Conservation (phyloP, 2,888 invertebrate species). For the Thysanoteuthis rhombus region DNA sequence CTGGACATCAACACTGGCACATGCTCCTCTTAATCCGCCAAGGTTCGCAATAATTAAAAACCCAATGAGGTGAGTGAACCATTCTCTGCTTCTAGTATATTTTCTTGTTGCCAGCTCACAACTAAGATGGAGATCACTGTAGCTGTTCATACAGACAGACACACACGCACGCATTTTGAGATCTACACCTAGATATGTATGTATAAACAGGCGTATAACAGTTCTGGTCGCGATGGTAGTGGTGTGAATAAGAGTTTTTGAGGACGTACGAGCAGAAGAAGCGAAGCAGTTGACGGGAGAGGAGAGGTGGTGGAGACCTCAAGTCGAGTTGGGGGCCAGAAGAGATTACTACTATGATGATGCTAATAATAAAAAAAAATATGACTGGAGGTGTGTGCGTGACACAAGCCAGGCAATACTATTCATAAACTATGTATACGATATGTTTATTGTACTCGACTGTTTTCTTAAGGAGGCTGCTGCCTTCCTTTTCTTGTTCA, state of each 20-base stretch:
- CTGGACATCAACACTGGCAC: neutral
- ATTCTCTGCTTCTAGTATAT: conserved; percentile 1
- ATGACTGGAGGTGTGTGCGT: neutral
- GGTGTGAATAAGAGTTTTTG: neutral
- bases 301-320: neutral
- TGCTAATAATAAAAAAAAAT: neutral
- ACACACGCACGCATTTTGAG: neutral
- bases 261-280: neutral
- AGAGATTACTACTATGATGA: neutral
- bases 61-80: conserved; percentile 30
- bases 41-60: conserved; percentile 24
- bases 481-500: neutral
- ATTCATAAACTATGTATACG: neutral
- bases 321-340: neutral
- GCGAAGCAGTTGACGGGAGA: neutral
- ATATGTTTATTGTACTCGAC: neutral
- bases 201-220: neutral
- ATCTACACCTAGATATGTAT: too few relatives aligned
- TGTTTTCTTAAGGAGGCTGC: neutral
- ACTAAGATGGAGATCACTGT: conserved; percentile 21
- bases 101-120: conserved; percentile 19
- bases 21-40: conserved; percentile 20
- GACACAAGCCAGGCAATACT: neutral
- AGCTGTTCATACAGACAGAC: neutral
- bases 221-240: neutral